phyloP scores from a whole-genome alignment of 2,888 invertebrate genomes.

The Macrosoma leucophasiata region DNA sequence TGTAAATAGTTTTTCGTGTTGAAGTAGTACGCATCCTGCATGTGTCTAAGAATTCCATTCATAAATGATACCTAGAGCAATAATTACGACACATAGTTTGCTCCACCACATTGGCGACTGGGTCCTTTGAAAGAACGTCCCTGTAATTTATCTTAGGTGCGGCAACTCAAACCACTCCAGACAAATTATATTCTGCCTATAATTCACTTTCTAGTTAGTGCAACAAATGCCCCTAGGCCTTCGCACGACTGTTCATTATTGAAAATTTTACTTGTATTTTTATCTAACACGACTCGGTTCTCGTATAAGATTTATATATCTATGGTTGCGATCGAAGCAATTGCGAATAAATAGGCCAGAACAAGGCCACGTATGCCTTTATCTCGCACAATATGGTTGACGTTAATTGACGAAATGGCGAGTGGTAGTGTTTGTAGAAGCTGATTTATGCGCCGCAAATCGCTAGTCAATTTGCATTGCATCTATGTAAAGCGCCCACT shows the following conservation, averaged over 20 bases:
- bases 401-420: constrained; percentile 59
- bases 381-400: constrained; percentile 42
- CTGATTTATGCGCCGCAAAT: constrained; percentile 56
- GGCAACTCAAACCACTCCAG: constrained; percentile 35
- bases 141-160: constrained; percentile 44
- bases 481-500: constrained; percentile 60
- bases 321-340: too few species aligned
- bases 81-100: constrained; percentile 34
- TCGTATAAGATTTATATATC: background rate
- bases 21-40: too few species aligned
- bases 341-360: background rate
- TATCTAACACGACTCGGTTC: background rate
- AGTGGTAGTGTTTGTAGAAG: constrained; percentile 32
- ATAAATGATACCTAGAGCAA: constrained; percentile 34
- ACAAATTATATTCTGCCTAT: constrained; percentile 46
- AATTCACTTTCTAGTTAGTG: constrained; percentile 53
- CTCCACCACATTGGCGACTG: constrained; percentile 28
- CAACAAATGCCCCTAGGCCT: constrained; percentile 31
- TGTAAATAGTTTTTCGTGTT: too few species aligned
- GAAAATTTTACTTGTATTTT: constrained; percentile 25
- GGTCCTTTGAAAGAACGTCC: constrained; percentile 37
- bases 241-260: constrained; percentile 31
- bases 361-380: too few species aligned
- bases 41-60: constrained; percentile 28
- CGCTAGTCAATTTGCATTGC: constrained; percentile 61